Evolutionary conservation across 2,888 invertebrate species (phyloP).

Genomic region (Panopea generosa): DNA sequence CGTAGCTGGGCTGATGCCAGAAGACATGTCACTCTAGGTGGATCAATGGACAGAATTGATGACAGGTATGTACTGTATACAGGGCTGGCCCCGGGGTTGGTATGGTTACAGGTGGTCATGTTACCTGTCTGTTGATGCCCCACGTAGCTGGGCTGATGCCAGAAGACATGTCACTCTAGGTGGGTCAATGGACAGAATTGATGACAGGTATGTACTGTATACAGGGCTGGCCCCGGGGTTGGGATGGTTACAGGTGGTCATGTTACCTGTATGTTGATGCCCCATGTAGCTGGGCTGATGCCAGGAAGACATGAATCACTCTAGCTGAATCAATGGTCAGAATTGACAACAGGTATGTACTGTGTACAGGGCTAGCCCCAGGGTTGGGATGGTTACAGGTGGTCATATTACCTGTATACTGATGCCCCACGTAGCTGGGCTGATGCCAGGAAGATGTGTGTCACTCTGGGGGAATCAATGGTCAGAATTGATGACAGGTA

Average conservation of each 20-base stretch:
- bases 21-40: too few species aligned
- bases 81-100: constrained; percentile 68
- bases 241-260: too few species aligned
- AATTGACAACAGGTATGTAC: too few species aligned
- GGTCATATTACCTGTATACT: constrained; percentile 70
- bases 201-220: too few species aligned
- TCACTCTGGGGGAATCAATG: constrained; percentile 60
- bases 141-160: constrained; percentile 64
- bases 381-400: constrained; percentile 71
- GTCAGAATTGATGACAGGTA: constrained; percentile 72
- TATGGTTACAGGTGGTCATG: constrained; percentile 69
- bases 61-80: constrained; percentile 50
- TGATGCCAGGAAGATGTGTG: constrained; percentile 62
- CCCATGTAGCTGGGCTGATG: too few species aligned
- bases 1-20: too few species aligned
- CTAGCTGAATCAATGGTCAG: too few species aligned
- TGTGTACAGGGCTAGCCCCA: constrained; percentile 53
- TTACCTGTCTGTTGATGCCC: constrained; percentile 65
- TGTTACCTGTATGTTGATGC: too few species aligned
- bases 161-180: too few species aligned
- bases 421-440: constrained; percentile 62
- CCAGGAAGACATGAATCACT: too few species aligned
- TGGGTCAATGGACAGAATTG: too few species aligned
- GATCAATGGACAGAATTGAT: constrained; percentile 62
- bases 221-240: too few species aligned